Evolutionary conservation across 2,797 vertebrate species (phyloP), one percentile per base, ranked within the genome.

Genomic region (Forpus xanthops): DNA sequence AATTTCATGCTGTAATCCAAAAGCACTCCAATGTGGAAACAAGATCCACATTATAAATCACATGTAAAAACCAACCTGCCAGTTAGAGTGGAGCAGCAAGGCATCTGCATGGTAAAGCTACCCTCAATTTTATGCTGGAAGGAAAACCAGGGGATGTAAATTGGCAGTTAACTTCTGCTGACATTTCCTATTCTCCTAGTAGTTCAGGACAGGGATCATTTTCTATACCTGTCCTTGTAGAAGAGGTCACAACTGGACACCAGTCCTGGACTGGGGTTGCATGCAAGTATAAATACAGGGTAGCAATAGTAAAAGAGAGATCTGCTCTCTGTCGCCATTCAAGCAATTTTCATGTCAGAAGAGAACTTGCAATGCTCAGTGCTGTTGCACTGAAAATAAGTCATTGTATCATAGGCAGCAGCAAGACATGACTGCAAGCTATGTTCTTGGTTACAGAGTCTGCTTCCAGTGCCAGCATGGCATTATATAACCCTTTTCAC

Each of bases 1-100:
- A 86, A 96, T 90, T 92, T 94, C 93, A 93, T 80, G 72, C 85
- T 94, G 45, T 89, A 96, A 96, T 93, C 92, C 94, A 94, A 89
- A 92, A 91, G 65, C 78, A 85, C 44, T 91, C 85, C 76, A 82
- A 60, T 21, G 75, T 7, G 12, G 87, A 92, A 97, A 91, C 60
- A 90, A 66, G 84, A 90, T 56, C 61, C 92, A 86, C n/a, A 10
- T 87, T 89, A 55, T 56, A 94, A 96, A 83, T 70, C 72, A 93
- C 39, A 55, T 83, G 81, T 73, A 10, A 84, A 95, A 93, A 86
- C n/a, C 67, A 94, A 94, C 74, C 62, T 92, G n/a, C 39, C 50
- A 71, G 61, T 81, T 66, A 65, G 15, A 67, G 31, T 14, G 28
- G 41, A 77, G 49, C 47, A 85, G 79, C 33, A 72, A 84, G 33